Conservation (phyloP, 1,140 invertebrate genomes). For the Eueides isabella region DNA sequence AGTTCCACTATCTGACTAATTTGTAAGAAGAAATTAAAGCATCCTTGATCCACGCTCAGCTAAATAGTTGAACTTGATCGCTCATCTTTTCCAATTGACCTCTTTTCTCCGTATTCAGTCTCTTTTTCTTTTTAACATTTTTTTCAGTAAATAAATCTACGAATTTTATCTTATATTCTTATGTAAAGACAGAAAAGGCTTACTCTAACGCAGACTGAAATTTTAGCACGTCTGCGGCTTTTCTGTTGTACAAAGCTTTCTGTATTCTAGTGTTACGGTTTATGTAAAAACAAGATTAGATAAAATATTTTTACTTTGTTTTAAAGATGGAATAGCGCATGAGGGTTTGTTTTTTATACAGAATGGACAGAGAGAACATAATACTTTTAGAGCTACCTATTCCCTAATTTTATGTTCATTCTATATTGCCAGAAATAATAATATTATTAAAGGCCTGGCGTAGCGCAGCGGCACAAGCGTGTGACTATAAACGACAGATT, state of each 20-base stretch:
- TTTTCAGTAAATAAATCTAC: background rate
- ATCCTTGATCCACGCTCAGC: background rate
- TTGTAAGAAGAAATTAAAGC: background rate
- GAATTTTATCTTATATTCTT: background rate
- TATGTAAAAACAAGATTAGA: background rate
- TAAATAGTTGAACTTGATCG: background rate
- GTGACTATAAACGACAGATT: too few relatives aligned
- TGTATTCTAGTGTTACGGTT: background rate
- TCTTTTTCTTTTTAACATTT: background rate
- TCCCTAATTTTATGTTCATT: too few relatives aligned
- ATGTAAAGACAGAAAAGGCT: constrained; percentile 8
- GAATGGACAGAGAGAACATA: too few relatives aligned
- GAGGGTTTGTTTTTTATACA: too few relatives aligned
- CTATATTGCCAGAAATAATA: too few relatives aligned
- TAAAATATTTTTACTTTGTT: background rate
- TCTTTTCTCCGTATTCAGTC: background rate
- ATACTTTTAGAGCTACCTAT: too few relatives aligned
- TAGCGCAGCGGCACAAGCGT: too few relatives aligned
- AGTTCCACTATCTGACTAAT: too few relatives aligned
- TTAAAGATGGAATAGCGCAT: too few relatives aligned
- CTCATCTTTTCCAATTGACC: background rate
- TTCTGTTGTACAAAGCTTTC: background rate
- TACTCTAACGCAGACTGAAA: background rate
- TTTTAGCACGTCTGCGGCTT: background rate
- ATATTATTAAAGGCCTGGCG: too few relatives aligned